Evolutionary conservation across 53 echinoderm and acorn worm species (phyloP), one percentile per base, ranked within the genome.

Genomic region (Holothuria scabra): DNA sequence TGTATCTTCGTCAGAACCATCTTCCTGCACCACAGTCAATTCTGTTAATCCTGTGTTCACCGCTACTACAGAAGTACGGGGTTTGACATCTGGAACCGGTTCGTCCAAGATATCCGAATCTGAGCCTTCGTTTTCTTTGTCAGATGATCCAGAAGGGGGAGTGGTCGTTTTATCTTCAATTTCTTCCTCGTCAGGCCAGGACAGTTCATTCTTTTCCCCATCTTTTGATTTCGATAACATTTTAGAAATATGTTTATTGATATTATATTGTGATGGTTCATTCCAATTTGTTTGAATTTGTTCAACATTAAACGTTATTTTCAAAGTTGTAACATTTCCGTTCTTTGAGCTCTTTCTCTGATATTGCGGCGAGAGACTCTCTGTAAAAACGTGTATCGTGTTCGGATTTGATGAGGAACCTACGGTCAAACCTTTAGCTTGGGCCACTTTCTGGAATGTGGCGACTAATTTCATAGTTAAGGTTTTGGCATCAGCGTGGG

Each of bases 71-170:
- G 78, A 55, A 58, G 78, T 78, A 9, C 78, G 26, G 12, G 57
- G 58, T 33, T 57, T 78, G 3, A 41, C 0, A 22, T 37, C 41
- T 18, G 5, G 29, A 24, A 8, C 59, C 1, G 41, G 37, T 38
- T 63, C 62, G 20, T 81, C 65, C 24, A 64, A 81, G 41, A 81
- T 16, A 13, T 81, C 82, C 9, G 82, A 62, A 22, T 81, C 82
- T 8, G 82, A 81, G 2, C 82, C 63, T 41, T 81, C 82, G 64
- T 81, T 81, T 62, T 81, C 82, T 41, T 81, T 81, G 82, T 81
- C 82, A 20, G 82, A 81, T 12, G 62, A 62, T 22, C 38, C 64
- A 12, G 82, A 81, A 3, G 24, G 63, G 6, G 22, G 38, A 79
- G 28, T 31, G 13, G 11, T 63, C 22, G 21, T 24, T 38, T 62